Percentiles rank a stretch among this genome's conserved stretches.
Evolutionary conservation across 1,140 invertebrate genomes (phyloP).

Genomic region (Vollenhovia emeryi): DNA sequence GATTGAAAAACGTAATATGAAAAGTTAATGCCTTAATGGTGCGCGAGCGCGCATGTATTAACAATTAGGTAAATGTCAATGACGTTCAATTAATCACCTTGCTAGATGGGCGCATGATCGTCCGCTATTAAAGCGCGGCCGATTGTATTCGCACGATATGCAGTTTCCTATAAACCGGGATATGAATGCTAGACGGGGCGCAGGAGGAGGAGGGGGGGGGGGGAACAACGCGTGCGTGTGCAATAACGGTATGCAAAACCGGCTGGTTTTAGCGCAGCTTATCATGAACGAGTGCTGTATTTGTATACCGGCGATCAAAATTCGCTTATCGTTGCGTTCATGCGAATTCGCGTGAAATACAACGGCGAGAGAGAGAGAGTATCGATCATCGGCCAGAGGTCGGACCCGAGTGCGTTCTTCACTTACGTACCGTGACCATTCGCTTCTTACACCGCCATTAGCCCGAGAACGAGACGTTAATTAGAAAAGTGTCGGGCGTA

Average conservation of each 20-base stretch:
- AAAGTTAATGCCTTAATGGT: background rate
- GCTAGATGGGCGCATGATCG: background rate
- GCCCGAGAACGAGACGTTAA: slow-evolving; percentile 20
- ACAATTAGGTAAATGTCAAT: slow-evolving; percentile 16
- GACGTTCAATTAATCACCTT: slow-evolving; percentile 39
- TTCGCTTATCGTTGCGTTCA: slow-evolving; percentile 22
- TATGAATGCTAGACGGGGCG: slow-evolving; percentile 7
- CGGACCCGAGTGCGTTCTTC: slow-evolving; percentile 20
- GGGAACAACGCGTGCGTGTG: background rate
- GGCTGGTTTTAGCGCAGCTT: slow-evolving; percentile 41
- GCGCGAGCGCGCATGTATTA: background rate
- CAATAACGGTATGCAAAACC: slow-evolving; percentile 33
- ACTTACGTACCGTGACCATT: slow-evolving; percentile 17
- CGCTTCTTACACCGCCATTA: slow-evolving; percentile 25
- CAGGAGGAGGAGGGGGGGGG: too few relatives aligned
- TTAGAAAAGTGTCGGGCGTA: slow-evolving; percentile 29
- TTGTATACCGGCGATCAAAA: slow-evolving; percentile 45
- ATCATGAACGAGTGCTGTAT: slow-evolving; percentile 41
- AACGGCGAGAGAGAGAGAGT: slow-evolving; percentile 17
- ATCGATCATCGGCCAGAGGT: slow-evolving; percentile 28
- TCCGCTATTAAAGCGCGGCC: background rate
- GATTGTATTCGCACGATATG: background rate
- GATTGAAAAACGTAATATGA: slow-evolving; percentile 19
- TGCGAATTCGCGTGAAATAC: slow-evolving; percentile 45
- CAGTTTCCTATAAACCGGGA: slow-evolving; percentile 35